Percentiles rank a stretch among this genome's conserved stretches.
phyloP scores from a whole-genome alignment of 2,113 vertebrate species.

The Indicator indicator region DNA sequence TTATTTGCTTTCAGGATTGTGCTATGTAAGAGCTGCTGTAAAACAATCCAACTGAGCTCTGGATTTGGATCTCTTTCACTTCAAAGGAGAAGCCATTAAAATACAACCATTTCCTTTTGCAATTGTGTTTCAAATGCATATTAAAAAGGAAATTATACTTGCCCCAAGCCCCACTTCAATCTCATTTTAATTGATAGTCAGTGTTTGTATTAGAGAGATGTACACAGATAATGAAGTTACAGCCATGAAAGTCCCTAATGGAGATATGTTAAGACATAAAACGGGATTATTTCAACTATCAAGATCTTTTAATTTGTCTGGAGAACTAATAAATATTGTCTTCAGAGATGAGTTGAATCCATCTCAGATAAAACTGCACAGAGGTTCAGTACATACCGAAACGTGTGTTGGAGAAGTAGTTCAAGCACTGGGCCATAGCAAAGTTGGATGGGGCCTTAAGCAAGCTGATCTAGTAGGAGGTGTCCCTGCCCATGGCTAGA shows the following conservation, averaged over 20 bases:
- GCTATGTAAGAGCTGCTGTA: background rate
- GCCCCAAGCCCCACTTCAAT: slow-evolving; percentile 29
- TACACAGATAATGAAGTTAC: slow-evolving; percentile 30
- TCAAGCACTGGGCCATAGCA: background rate
- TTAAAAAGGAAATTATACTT: slow-evolving; percentile 42
- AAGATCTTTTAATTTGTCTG: slow-evolving; percentile 33
- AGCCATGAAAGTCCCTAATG: slow-evolving; percentile 10
- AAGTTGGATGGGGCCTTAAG: no score
- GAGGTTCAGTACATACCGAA: background rate
- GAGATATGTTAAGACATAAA: slow-evolving; percentile 15
- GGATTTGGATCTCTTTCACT: background rate
- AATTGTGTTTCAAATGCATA: slow-evolving; percentile 15
- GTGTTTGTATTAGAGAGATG: slow-evolving; percentile 41
- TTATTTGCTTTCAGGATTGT: background rate
- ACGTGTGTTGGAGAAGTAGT: background rate
- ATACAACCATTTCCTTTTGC: background rate
- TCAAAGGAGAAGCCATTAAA: background rate
- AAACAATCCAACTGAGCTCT: background rate
- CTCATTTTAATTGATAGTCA: slow-evolving; percentile 40
- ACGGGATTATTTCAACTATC: background rate
- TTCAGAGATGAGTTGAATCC: background rate
- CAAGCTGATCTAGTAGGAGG: no score
- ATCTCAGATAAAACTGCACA: background rate
- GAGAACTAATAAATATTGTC: slow-evolving; percentile 33
- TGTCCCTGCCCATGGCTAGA: no score